Evolutionary conservation across 2,888 invertebrate species (phyloP), one percentile per base, ranked within the genome.

Genomic region (Neoscelio sp.): DNA sequence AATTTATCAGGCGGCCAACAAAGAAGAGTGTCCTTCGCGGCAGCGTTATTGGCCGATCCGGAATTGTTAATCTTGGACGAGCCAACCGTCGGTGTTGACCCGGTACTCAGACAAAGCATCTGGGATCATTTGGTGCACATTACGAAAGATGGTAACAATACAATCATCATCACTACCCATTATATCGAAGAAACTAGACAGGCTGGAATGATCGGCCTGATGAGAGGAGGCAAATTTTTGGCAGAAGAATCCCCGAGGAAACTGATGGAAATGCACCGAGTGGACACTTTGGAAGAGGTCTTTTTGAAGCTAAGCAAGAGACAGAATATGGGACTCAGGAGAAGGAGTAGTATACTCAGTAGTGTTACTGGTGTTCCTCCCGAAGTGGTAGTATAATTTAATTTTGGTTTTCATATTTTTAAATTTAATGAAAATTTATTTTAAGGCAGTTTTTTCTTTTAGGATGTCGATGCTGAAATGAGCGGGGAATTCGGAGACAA

Each of bases 41-140:
- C 96, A 0, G 97, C 98, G 0, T 91, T 98, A 23, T 92, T 98
- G 38, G 97, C 98, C 81, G 95, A 96, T 78, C 98, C 98, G 0
- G 97, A 97, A 87, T 92, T 98, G 23, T 91, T 98, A 74, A 98
- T 98, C 85, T 91, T 98, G 68, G 98, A 98, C 87, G 98, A 98
- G 87, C 98, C 98, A 0, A 98, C 98, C 0, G 98, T 97, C 10
- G 98, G 98, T 28, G 96, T 98, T 1, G 98, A 98, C 91, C 98
- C 98, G 0, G 93, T 98, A 28, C 91, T 98, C 7, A 92, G 97
- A 77, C 95, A 96, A 89, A 95, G 94, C 84, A 96, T 96, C 83
- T 96, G 96, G 96, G 95, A 96, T 88, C 95, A 96, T 90, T 91
- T 96, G 75, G 95, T 96, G 28, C 94, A 95, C 20, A 94, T 96